Conservation (phyloP, 1,140 invertebrate species). For the Neomicropteryx cornuta region DNA sequence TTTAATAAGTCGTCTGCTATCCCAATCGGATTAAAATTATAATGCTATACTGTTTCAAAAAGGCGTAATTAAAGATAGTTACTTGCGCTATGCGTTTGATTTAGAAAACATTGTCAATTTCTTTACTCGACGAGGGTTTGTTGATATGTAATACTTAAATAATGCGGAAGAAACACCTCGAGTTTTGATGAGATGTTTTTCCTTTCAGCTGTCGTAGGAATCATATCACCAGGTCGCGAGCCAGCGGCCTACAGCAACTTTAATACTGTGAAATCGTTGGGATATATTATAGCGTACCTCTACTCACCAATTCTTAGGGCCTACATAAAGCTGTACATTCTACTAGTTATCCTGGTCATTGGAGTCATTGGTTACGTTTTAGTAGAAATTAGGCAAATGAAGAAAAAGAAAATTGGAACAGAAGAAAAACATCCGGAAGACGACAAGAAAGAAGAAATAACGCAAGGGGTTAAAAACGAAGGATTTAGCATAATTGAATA, state of each 20-base stretch:
- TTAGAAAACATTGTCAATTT: neutral
- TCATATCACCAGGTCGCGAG: conserved; percentile 64
- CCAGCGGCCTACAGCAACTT: conserved; percentile 84
- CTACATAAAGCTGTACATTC: conserved; percentile 54
- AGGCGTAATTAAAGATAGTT: neutral
- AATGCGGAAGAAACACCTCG: neutral
- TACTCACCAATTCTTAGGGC: conserved; percentile 61
- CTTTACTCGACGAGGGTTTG: neutral
- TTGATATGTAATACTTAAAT: neutral
- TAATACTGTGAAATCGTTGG: conserved; percentile 72
- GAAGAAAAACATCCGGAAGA: no score
- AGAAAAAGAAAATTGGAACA: conserved; percentile 3
- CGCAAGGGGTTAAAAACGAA: no score
- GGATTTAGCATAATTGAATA: no score
- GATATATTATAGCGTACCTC: conserved; percentile 67
- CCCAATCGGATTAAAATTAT: neutral
- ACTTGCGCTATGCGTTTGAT: neutral
- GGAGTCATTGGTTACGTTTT: conserved; percentile 53
- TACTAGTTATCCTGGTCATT: conserved; percentile 53
- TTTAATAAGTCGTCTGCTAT: no score
- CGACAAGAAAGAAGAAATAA: no score
- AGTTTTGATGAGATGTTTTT: no score
- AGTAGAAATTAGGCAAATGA: conserved; percentile 9
- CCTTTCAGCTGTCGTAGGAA: conserved; percentile 62
- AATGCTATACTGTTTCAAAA: neutral